Percentiles rank a stretch among this genome's conserved stretches.
Evolutionary conservation across 2,797 vertebrate species (phyloP).

Genomic region (Delichon dasypus): DNA sequence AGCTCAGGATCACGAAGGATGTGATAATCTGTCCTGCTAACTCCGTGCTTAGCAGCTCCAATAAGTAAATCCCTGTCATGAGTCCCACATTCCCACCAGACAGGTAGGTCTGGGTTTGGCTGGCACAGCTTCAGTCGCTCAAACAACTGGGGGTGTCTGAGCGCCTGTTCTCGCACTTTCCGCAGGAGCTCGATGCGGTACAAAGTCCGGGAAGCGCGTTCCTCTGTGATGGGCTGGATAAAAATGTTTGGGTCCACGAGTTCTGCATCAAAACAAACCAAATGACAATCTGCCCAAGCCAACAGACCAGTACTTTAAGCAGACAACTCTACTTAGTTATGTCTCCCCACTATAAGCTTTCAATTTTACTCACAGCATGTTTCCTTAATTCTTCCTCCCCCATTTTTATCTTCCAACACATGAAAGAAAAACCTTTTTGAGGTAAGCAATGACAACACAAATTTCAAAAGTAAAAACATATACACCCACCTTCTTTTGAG

Average conservation of each 20-base stretch:
- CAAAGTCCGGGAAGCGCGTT: conserved; percentile 93
- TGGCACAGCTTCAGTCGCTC: conserved; percentile 92
- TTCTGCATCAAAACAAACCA: conserved; percentile 73
- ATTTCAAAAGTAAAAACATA: not conserved
- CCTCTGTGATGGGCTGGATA: conserved; percentile 97
- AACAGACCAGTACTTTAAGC: not conserved
- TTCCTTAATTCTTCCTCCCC: not conserved
- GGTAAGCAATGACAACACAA: not conserved
- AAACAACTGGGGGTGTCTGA: conserved; percentile 88
- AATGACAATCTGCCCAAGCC: not conserved
- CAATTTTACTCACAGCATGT: not conserved
- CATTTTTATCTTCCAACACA: not conserved
- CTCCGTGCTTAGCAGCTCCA: conserved; percentile 95
- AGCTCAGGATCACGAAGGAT: conserved; percentile 97
- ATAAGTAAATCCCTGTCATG: conserved; percentile 96
- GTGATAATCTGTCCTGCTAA: conserved; percentile 98
- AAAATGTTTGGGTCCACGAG: conserved; percentile 87
- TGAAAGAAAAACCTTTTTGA: not conserved
- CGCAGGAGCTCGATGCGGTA: conserved; percentile 95
- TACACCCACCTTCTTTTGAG: conserved; percentile 85
- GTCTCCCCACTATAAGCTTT: not conserved
- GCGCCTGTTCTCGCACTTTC: conserved; percentile 95
- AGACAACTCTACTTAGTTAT: not conserved
- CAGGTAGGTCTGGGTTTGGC: conserved; percentile 90
- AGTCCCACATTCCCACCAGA: conserved; percentile 95